Evolutionary conservation across 1,140 invertebrate species (phyloP).

Genomic region (Drosophila nigrodunni): DNA sequence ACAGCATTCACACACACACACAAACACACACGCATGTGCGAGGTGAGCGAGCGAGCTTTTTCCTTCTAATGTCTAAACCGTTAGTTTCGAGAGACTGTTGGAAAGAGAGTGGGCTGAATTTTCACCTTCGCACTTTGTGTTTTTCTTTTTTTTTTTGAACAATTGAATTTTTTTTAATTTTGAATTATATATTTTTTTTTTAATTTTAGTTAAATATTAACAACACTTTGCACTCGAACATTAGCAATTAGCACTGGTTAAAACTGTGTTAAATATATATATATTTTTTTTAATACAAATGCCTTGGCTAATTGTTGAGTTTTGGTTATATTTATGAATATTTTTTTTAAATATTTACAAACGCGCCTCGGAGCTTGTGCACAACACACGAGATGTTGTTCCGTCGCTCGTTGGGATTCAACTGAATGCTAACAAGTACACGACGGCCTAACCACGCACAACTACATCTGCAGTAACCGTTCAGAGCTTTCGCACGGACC

Average conservation of each 20-base stretch:
- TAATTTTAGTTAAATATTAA: slow-evolving; percentile 18
- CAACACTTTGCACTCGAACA: slow-evolving; percentile 27
- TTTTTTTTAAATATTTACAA: slow-evolving; percentile 78
- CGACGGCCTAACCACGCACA: slow-evolving; percentile 54
- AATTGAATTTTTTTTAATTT: slow-evolving; percentile 50
- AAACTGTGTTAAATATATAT: background rate
- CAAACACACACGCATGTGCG: slow-evolving; percentile 59
- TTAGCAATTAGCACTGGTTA: slow-evolving; percentile 37
- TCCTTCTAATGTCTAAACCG: slow-evolving; percentile 66
- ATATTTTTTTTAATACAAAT: slow-evolving; percentile 19
- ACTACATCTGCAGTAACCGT: slow-evolving; percentile 44
- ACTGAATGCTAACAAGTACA: slow-evolving; percentile 72
- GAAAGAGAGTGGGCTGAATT: slow-evolving; percentile 62
- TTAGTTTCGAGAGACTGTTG: slow-evolving; percentile 50
- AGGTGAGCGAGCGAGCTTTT: slow-evolving; percentile 76
- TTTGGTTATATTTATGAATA: slow-evolving; percentile 65
- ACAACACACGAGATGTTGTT: slow-evolving; percentile 69
- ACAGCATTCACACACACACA: slow-evolving; percentile 40
- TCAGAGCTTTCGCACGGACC: slow-evolving; percentile 53
- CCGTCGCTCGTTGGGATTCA: slow-evolving; percentile 64
- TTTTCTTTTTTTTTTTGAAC: slow-evolving; percentile 39
- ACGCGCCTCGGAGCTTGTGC: slow-evolving; percentile 56
- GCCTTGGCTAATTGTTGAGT: slow-evolving; percentile 42
- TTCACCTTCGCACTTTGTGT: slow-evolving; percentile 77
- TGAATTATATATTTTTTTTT: slow-evolving; percentile 31